Evolutionary conservation across 1,140 invertebrate genomes (phyloP).

Genomic region (Cyclargus thomasi): DNA sequence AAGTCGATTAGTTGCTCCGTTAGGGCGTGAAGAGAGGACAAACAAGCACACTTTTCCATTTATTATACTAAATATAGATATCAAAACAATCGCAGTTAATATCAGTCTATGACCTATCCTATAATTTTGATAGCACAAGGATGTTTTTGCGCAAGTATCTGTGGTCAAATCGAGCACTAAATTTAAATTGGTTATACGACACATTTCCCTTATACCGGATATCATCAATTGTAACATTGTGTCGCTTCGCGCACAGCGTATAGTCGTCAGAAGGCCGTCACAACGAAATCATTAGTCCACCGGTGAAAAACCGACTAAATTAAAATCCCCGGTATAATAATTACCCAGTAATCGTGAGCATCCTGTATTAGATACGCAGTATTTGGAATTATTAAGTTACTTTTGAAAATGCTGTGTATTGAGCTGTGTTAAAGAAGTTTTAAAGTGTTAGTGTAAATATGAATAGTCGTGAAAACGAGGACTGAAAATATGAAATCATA

Average conservation of each 20-base stretch:
- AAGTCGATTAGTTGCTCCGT: no score
- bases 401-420: no score
- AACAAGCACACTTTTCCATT: no score
- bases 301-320: background rate
- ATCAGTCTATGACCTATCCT: no score
- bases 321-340: background rate
- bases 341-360: background rate
- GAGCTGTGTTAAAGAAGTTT: no score
- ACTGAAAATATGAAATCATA: no score
- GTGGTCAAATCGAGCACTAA: constrained; percentile 65
- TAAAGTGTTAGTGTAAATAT: no score
- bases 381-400: no score
- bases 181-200: constrained; percentile 70
- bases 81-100: no score
- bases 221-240: constrained; percentile 62
- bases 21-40: no score
- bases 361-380: background rate
- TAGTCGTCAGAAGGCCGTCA: constrained; percentile 50
- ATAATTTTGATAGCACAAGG: background rate
- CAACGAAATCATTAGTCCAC: constrained; percentile 34
- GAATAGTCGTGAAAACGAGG: no score
- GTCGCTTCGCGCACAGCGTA: constrained; percentile 50
- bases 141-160: constrained; percentile 32
- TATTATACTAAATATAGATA: no score
- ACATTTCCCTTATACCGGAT: constrained; percentile 74